Evolutionary conservation across 2,113 vertebrate species (phyloP).

Genomic region (Piprites chloris): DNA sequence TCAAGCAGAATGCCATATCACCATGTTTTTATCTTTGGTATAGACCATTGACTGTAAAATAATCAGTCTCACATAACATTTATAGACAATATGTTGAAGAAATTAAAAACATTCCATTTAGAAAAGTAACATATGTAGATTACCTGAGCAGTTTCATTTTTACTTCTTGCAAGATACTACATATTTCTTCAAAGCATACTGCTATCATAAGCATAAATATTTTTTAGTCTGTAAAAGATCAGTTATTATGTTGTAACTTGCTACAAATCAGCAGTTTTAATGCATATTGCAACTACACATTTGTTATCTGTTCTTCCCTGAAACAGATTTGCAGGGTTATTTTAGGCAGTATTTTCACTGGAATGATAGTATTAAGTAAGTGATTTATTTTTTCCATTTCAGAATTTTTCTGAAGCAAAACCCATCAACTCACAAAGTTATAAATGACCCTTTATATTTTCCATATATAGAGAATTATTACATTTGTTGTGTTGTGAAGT

Average conservation of each 20-base stretch:
- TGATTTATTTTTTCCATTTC: neutral
- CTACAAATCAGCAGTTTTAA: neutral
- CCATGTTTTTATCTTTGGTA: neutral
- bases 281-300: neutral
- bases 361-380: neutral
- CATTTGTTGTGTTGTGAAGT: neutral
- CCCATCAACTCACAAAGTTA: neutral
- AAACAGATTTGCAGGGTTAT: neutral
- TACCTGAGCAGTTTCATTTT: neutral
- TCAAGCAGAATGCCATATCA: neutral
- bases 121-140: neutral
- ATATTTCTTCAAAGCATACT: neutral
- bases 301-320: neutral
- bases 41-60: neutral
- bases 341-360: neutral
- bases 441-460: neutral
- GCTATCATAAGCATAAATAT: neutral
- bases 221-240: neutral
- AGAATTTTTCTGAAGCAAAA: neutral
- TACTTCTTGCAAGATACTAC: neutral
- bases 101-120: neutral
- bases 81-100: neutral
- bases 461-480: neutral
- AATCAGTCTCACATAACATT: neutral
- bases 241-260: neutral